These are phyloP conservation scores for Julus scanicus DNA, from an alignment of 2,888 invertebrate species.

Conservation along the genomic window DNA sequence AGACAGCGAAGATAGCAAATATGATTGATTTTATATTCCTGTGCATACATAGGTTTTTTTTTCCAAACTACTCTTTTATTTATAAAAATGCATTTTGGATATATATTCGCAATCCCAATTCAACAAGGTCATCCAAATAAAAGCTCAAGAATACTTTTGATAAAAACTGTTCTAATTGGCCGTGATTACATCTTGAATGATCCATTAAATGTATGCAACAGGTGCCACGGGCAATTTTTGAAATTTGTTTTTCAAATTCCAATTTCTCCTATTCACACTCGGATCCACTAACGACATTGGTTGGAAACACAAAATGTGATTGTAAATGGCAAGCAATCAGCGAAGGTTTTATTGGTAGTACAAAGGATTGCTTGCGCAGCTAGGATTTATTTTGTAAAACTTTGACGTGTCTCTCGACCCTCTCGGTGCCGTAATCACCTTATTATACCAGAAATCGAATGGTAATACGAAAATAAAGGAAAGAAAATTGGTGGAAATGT, in stretches of 20 bases:
- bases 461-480: conserved; percentile 27
- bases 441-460: conserved; percentile 45
- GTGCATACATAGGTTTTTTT: too few species aligned
- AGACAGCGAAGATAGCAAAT: too few species aligned
- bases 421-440: neutral
- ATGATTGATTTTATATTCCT: too few species aligned
- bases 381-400: conserved; percentile 30
- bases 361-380: neutral
- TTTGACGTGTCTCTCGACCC: neutral
- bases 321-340: conserved; percentile 1
- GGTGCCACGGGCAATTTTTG: neutral
- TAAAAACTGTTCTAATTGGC: too few species aligned
- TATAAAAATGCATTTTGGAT: too few species aligned
- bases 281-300: neutral
- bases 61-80: too few species aligned
- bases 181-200: too few species aligned
- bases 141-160: too few species aligned
- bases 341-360: neutral
- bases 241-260: neutral
- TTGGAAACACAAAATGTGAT: neutral
- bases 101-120: too few species aligned
- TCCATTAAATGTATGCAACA: neutral
- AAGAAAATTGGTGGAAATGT: neutral
- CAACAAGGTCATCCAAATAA: too few species aligned
- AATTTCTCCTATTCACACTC: neutral